phyloP scores from a whole-genome alignment of 2,113 vertebrate species.

The Proteles cristata region DNA sequence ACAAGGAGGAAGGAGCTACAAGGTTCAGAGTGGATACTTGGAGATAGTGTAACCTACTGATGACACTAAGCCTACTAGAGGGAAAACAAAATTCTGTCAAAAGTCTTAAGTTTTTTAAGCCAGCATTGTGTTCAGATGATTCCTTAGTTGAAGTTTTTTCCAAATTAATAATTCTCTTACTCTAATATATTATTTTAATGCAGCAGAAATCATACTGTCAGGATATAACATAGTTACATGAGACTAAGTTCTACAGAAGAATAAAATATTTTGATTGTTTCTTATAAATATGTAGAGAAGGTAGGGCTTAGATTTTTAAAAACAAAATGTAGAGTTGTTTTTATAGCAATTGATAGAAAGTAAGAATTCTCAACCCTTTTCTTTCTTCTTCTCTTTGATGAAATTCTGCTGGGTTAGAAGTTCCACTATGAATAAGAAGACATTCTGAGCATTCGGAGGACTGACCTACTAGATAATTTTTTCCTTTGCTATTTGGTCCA shows the following conservation, averaged over 20 bases:
- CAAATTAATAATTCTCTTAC: background rate
- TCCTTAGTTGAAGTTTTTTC: background rate
- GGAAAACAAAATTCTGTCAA: background rate
- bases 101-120: background rate
- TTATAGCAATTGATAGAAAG: constrained; percentile 36
- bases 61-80: background rate
- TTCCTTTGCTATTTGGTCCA: constrained; percentile 79
- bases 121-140: background rate
- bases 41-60: background rate
- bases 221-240: background rate
- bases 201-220: background rate
- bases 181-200: background rate
- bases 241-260: background rate
- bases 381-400: constrained; percentile 57
- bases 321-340: constrained; percentile 53
- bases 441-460: constrained; percentile 67
- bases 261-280: constrained; percentile 38
- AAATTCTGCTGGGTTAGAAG: constrained; percentile 59
- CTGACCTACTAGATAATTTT: constrained; percentile 72
- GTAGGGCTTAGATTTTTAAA: background rate
- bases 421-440: constrained; percentile 70
- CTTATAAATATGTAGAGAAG: constrained; percentile 43
- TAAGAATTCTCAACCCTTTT: constrained; percentile 62
- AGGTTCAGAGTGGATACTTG: background rate
- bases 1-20: background rate